Evolutionary conservation across 2,113 vertebrate species (phyloP).

Genomic region (Sylvilagus bachmani): DNA sequence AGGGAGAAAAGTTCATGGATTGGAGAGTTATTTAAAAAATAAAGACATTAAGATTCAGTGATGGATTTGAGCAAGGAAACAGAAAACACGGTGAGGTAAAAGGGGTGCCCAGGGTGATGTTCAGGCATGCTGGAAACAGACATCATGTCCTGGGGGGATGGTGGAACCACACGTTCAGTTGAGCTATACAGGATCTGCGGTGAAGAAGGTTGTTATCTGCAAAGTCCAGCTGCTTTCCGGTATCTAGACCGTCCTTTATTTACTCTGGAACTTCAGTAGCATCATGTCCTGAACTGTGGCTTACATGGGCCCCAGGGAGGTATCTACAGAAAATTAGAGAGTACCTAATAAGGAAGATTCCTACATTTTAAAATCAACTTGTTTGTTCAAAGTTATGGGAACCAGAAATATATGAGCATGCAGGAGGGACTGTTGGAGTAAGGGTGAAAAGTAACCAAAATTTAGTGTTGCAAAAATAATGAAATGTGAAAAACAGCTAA

Average conservation of each 20-base stretch:
- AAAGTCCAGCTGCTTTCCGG: background rate
- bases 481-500: constrained; percentile 17
- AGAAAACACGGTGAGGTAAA: background rate
- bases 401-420: background rate
- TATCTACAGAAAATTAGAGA: background rate
- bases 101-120: background rate
- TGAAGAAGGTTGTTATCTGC: background rate
- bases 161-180: fast-evolving
- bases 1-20: background rate
- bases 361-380: too few species aligned
- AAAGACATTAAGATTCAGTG: background rate
- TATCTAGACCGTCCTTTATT: background rate
- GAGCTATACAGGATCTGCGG: background rate
- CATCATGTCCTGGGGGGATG: fast-evolving
- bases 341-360: background rate
- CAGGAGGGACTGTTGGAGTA: background rate
- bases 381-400: background rate
- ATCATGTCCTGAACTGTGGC: background rate
- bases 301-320: background rate
- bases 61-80: background rate
- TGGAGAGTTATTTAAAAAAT: background rate
- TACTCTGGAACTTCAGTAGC: background rate
- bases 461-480: background rate
- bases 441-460: constrained; percentile 8
- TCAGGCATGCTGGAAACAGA: background rate